Evolutionary conservation across 2,888 invertebrate species (phyloP), one percentile per base, ranked within the genome.

Genomic region (Macrophya annulata): DNA sequence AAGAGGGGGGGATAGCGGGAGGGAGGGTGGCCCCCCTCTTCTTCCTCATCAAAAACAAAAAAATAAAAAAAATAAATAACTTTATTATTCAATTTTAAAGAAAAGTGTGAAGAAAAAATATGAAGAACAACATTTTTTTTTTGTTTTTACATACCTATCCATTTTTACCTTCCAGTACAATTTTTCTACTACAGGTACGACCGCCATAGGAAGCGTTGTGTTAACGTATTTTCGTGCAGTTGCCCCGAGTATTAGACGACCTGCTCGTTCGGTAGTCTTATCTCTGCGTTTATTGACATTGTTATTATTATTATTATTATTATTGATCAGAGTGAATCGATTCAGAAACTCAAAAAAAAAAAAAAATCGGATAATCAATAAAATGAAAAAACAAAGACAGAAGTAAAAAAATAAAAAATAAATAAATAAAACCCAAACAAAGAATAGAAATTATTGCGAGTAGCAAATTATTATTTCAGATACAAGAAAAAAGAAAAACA

Each of bases 121-220:
- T n/a, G n/a, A n/a, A n/a, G n/a, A n/a, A n/a, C n/a, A n/a, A n/a
- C n/a, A n/a, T n/a, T n/a, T n/a, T n/a, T 83, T 25, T 45, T 59
- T 85, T 85, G 43, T 82, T 90, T 91, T 10, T 62, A 21, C 25
- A 1, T 93, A 96, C 96, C 94, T 94, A 89, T 96, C 96, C 95
- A 97, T 95, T 86, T 94, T 93, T 92, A 97, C 95, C 90, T 96
- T 95, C 97, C 97, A 97, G 90, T 96, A 96, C 9, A 94, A 95
- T 88, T 95, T 93, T 81, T 94, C 93, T 76, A 95, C 94, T 0
- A 97, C 95, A 9, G 95, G 94, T 0, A 96, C 91, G 90, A 95
- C 96, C 48, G 95, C 95, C 89, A 97, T n/a, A n/a, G n/a, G 95
- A 88, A 31, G 31, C 3, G 93, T 21, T 12, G 95, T 96, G 84